phyloP scores from a whole-genome alignment of 2,797 vertebrate genomes.

The Peromyscus aztecus region DNA sequence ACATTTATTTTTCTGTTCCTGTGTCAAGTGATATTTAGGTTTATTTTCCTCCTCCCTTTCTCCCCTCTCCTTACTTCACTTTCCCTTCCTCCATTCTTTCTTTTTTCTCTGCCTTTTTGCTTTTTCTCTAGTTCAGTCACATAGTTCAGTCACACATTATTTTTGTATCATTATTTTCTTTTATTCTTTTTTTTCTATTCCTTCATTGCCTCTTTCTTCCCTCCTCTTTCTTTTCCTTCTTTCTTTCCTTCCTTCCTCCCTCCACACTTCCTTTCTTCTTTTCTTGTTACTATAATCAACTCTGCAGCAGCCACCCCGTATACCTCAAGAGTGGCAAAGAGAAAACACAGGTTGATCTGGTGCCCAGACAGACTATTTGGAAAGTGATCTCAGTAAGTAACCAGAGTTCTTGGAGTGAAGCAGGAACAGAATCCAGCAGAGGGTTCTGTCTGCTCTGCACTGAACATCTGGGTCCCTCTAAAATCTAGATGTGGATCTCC shows the following conservation, averaged over 20 bases:
- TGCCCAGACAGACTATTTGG: not conserved
- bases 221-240: no score
- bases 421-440: not conserved
- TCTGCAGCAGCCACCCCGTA: not conserved
- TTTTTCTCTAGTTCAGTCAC: not conserved
- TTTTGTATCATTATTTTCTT: not conserved
- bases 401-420: not conserved
- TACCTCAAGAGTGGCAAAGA: not conserved
- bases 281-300: not conserved
- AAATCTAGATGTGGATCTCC: not conserved
- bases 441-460: not conserved
- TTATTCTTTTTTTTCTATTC: not conserved
- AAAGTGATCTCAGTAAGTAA: not conserved
- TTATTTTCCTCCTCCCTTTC: not conserved
- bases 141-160: not conserved
- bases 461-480: not conserved
- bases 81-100: not conserved
- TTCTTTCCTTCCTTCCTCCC: not conserved
- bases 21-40: not conserved
- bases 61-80: not conserved
- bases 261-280: no score
- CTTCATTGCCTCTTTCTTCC: not conserved
- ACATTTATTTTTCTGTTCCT: conserved; percentile 25
- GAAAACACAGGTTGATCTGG: not conserved
- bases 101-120: not conserved